Evolutionary conservation across 2,113 vertebrate species (phyloP).

Genomic region (Pedetes capensis): DNA sequence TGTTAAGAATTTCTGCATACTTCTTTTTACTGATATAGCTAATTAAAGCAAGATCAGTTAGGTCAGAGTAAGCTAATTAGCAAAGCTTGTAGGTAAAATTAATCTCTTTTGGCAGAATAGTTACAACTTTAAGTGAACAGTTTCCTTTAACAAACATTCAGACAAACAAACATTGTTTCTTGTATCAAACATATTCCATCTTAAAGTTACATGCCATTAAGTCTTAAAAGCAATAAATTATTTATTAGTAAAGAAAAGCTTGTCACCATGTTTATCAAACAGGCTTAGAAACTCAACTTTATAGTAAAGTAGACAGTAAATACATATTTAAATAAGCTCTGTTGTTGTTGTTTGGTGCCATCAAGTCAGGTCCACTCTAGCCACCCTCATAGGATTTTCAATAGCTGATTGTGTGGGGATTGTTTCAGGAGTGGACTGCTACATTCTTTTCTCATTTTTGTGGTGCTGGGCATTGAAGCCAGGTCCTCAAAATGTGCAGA

Average conservation of each 20-base stretch:
- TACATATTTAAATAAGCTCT: background rate
- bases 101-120: background rate
- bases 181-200: background rate
- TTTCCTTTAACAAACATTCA: constrained; percentile 31
- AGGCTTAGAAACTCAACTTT: background rate
- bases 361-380: too few relatives aligned
- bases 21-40: background rate
- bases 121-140: background rate
- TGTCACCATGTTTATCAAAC: background rate
- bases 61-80: background rate
- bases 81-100: background rate
- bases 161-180: background rate
- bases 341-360: too few relatives aligned
- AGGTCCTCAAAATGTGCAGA: too few relatives aligned
- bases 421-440: too few relatives aligned
- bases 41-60: constrained; percentile 1
- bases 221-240: background rate
- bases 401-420: too few relatives aligned
- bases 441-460: too few relatives aligned
- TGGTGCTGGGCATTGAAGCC: too few relatives aligned
- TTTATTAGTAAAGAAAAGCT: background rate
- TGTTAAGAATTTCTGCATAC: background rate
- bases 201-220: background rate
- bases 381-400: too few relatives aligned
- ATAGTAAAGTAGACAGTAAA: background rate